Evolutionary conservation across 2,888 invertebrate species (phyloP).

Genomic region (Hyalella azteca): DNA sequence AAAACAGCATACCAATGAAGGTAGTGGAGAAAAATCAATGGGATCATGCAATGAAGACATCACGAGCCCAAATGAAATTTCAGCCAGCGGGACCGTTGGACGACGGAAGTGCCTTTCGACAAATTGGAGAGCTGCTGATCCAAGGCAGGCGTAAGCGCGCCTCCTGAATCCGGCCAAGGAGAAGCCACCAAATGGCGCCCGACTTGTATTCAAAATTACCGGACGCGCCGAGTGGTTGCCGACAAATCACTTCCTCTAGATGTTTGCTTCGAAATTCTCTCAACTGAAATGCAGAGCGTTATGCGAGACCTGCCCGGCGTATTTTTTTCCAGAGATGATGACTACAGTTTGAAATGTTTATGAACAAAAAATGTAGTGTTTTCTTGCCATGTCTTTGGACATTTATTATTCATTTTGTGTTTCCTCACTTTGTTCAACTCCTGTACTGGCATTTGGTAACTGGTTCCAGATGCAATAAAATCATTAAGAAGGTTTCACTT

Average conservation of each 20-base stretch:
- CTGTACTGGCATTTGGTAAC: too few species aligned
- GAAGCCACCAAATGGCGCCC: neutral
- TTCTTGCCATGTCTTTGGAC: too few species aligned
- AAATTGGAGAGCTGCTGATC: slow-evolving; percentile 32
- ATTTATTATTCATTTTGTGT: too few species aligned
- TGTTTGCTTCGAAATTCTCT: slow-evolving; percentile 10
- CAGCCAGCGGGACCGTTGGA: neutral
- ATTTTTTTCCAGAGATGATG: too few species aligned
- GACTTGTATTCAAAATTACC: slow-evolving; percentile 35
- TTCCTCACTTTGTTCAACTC: too few species aligned
- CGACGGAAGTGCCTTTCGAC: slow-evolving; percentile 21
- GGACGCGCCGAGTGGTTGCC: slow-evolving; percentile 20
- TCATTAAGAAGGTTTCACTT: too few species aligned
- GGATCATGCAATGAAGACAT: slow-evolving; percentile 35
- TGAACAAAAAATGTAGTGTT: too few species aligned
- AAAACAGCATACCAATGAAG: slow-evolving; percentile 3
- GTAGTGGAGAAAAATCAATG: slow-evolving; percentile 22
- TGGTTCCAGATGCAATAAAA: too few species aligned
- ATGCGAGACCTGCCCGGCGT: too few species aligned
- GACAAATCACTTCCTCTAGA: slow-evolving; percentile 29
- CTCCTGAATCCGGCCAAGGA: neutral
- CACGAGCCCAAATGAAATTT: slow-evolving; percentile 30
- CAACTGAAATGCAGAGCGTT: neutral
- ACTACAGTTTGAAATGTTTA: too few species aligned
- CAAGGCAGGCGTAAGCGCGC: neutral